Conservation (phyloP, 1,140 invertebrate species). For the Sipha flava region DNA sequence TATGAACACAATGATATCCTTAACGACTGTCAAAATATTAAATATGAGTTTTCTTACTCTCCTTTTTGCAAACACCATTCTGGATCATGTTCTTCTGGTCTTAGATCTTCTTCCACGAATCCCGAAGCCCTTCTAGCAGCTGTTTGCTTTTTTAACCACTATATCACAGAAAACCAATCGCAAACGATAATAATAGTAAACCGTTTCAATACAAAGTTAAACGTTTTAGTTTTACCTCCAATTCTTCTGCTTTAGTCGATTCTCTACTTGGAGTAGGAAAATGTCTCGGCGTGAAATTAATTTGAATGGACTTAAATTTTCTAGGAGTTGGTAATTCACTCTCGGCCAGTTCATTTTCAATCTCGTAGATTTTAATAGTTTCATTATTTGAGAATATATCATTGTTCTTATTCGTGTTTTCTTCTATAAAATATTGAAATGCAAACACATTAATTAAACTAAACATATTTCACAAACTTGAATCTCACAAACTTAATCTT, state of each 20-base stretch:
- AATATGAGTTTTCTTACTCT: constrained; percentile 58
- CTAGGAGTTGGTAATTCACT: constrained; percentile 51
- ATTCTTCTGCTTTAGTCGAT: constrained; percentile 61
- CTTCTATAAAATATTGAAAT: constrained; percentile 22
- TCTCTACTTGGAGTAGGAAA: constrained; percentile 78
- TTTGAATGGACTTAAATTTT: constrained; percentile 51
- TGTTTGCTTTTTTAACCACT: constrained; percentile 72
- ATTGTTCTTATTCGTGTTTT: constrained; percentile 43
- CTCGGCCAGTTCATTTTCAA: constrained; percentile 22
- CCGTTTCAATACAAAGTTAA: too few species aligned
- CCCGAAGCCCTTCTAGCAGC: constrained; percentile 61
- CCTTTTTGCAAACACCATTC: constrained; percentile 74
- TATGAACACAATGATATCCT: too few species aligned
- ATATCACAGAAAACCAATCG: background rate
- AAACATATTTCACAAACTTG: too few species aligned
- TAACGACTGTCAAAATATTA: too few species aligned
- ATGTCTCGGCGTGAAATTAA: constrained; percentile 64
- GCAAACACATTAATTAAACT: too few species aligned
- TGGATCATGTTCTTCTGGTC: constrained; percentile 73
- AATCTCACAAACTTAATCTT: too few species aligned
- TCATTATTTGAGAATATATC: constrained; percentile 35
- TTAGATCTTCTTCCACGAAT: constrained; percentile 64
- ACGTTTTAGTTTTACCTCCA: constrained; percentile 49
- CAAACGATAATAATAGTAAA: background rate
- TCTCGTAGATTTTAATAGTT: constrained; percentile 34